Evolutionary conservation across 2,888 invertebrate genomes (phyloP).

Genomic region (Trachelus tabidus): DNA sequence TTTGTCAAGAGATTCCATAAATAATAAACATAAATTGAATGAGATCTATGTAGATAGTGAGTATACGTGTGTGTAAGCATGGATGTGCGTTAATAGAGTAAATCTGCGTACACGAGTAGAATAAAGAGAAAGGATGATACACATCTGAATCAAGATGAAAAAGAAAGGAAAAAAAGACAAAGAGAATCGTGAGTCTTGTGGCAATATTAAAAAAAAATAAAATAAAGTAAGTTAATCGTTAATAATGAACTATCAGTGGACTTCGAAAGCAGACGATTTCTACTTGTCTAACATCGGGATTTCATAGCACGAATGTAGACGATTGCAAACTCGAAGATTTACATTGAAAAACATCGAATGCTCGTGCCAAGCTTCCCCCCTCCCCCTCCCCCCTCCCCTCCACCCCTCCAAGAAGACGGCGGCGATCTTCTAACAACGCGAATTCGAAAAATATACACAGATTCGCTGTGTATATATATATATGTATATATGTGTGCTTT

Average conservation of each 20-base stretch:
- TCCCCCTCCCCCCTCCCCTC: too few relatives aligned
- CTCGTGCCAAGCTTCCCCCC: background rate
- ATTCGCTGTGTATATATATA: background rate
- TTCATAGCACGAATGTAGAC: constrained; percentile 15
- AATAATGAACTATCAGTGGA: background rate
- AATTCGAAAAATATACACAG: background rate
- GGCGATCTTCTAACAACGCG: background rate
- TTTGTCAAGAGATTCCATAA: background rate
- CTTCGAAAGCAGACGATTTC: background rate
- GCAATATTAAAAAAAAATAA: background rate
- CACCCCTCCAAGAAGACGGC: too few relatives aligned
- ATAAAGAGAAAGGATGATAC: background rate
- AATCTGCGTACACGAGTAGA: background rate
- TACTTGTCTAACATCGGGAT: background rate
- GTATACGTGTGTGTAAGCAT: background rate
- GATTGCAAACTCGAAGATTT: constrained; percentile 13
- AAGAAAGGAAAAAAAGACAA: too few relatives aligned
- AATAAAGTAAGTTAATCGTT: background rate
- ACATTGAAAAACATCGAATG: constrained; percentile 16
- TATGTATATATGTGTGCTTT: background rate
- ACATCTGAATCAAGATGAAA: background rate
- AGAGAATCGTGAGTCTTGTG: too few relatives aligned
- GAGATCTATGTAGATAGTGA: background rate
- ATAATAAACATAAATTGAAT: background rate
- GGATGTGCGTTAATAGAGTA: background rate